Evolutionary conservation across 2,888 invertebrate genomes (phyloP).

Genomic region (Ophioninae sp.): DNA sequence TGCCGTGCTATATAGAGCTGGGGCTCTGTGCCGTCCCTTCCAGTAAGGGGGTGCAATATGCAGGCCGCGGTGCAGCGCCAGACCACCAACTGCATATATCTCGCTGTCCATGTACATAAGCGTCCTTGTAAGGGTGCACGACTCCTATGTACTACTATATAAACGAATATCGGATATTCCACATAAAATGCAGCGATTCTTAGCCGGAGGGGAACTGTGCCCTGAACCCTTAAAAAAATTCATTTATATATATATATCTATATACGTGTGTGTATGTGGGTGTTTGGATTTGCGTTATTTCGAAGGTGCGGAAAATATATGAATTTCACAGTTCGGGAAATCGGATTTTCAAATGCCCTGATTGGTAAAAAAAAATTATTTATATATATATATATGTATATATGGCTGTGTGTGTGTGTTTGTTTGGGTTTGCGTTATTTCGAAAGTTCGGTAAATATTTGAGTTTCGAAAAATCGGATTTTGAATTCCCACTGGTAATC

Average conservation of each 20-base stretch:
- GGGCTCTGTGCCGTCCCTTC: conserved; percentile 52
- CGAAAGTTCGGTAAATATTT: too few species aligned
- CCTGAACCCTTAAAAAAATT: not conserved
- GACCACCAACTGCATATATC: conserved; percentile 59
- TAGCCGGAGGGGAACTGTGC: not conserved
- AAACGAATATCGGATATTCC: conserved; percentile 10
- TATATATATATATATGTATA: too few species aligned
- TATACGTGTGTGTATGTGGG: not conserved
- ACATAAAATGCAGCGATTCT: conserved; percentile 2
- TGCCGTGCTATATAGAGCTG: conserved; percentile 44
- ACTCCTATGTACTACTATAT: conserved; percentile 17
- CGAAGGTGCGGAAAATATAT: not conserved
- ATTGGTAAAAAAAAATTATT: too few species aligned
- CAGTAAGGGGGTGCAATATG: conserved; percentile 74
- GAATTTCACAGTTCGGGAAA: not conserved
- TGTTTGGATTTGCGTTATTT: not conserved
- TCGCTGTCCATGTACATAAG: conserved; percentile 25
- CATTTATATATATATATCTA: not conserved
- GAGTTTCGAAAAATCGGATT: too few species aligned
- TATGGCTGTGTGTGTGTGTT: too few species aligned
- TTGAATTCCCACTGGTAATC: too few species aligned
- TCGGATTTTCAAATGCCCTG: too few species aligned
- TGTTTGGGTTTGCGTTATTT: too few species aligned
- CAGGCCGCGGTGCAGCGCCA: conserved; percentile 69
- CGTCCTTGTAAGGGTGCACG: conserved; percentile 24